Evolutionary conservation across 2,888 invertebrate species (phyloP), one percentile per base, ranked within the genome.

Genomic region (Noctua pronuba): DNA sequence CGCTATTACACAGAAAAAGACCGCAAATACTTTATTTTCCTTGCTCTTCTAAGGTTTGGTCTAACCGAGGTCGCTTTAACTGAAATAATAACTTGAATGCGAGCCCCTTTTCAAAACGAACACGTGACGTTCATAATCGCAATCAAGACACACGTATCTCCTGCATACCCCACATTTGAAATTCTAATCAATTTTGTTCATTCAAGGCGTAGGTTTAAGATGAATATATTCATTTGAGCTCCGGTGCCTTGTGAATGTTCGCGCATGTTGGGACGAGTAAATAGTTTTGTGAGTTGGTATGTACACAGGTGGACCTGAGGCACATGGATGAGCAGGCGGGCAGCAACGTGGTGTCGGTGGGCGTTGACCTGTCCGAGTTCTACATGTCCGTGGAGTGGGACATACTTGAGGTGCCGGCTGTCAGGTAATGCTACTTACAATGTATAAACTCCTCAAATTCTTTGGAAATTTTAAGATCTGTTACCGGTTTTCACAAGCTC

Each of bases 361-460:
- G 99, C 74, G 99, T 99, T 82, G 99, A 99, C 96, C 97, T 99
- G 86, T 98, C 99, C 75, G 99, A 99, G 96, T 99, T 99, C 97
- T 99, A 99, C 97, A 99, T 98, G 97, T 99, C 99, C 84, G 99
- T 99, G 75, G 99, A 99, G 96, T 99, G 99, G 99, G 99, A 99
- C 96, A 99, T 99, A 91, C 97, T 99, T 84, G 99, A 99, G 97
- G 99, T 99, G 93, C 99, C 99, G 88, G 99, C 99, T 88, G 98
- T 99, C 88, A 98, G 99, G 98, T 98, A 28, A 65, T 62, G 13
- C 55, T 38, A 28, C 49, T 69, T 44, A 28, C 24, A 38, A 46
- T 46, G 44, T 35, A 46, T 44, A n/a, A 78, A 4, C 49, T 52
- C 16, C 16, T 1, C 5, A 77, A 38, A 55, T 21, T 78, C 16